Evolutionary conservation across 2,797 vertebrate genomes (phyloP).

Genomic region (Ceyx erithaca): DNA sequence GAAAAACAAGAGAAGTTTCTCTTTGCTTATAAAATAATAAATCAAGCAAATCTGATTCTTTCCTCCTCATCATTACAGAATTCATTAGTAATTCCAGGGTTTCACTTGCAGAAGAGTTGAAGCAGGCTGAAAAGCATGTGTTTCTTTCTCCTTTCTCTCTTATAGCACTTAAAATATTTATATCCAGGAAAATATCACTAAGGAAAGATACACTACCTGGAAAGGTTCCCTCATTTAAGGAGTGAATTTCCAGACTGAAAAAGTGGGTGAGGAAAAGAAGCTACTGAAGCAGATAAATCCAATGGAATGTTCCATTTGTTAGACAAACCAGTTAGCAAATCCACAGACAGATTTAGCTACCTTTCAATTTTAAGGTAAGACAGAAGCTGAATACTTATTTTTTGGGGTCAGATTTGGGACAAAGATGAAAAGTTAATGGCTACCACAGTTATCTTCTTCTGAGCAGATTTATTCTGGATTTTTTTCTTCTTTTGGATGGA

Average conservation of each 20-base stretch:
- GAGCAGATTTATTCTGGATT: too few relatives aligned
- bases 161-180: neutral
- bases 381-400: neutral
- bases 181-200: neutral
- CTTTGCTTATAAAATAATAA: neutral
- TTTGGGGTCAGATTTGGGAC: neutral
- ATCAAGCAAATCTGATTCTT: neutral
- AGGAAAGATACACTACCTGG: neutral
- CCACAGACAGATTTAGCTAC: neutral
- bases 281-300: neutral
- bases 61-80: neutral
- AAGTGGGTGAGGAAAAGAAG: neutral
- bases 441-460: neutral
- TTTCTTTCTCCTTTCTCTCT: neutral
- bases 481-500: too few relatives aligned
- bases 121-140: neutral
- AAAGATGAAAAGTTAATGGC: neutral
- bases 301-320: neutral
- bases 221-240: neutral
- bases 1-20: neutral
- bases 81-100: neutral
- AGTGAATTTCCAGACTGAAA: neutral
- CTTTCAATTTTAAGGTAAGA: neutral
- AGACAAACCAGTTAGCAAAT: neutral
- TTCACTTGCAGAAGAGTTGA: neutral